Percentiles rank a stretch among this genome's conserved stretches.
Evolutionary conservation across 2,797 vertebrate species (phyloP).

Genomic region (Crocodylus rhombifer): DNA sequence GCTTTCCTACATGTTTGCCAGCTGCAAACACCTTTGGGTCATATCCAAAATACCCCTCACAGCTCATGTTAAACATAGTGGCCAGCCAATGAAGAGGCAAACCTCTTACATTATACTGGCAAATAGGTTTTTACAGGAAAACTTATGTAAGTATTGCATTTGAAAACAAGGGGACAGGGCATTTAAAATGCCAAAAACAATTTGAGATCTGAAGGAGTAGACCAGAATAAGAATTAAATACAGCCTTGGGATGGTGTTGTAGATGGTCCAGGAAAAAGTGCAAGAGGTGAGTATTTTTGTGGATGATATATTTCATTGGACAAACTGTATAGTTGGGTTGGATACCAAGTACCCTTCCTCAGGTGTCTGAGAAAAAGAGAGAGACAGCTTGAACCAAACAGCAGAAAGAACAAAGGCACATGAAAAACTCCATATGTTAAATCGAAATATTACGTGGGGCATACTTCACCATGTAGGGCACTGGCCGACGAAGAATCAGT

Average conservation of each 20-base stretch:
- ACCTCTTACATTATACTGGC: not conserved
- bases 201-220: not conserved
- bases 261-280: no score
- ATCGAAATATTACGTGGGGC: no score
- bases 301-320: no score
- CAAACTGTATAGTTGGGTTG: no score
- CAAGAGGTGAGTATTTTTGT: no score
- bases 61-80: conserved; percentile 9
- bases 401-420: not conserved
- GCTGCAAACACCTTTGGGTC: not conserved
- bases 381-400: not conserved
- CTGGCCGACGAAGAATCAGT: not conserved
- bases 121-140: not conserved
- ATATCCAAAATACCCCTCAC: conserved; percentile 4
- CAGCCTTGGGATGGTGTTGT: no score
- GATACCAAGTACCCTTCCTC: no score
- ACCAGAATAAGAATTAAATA: no score
- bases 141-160: conserved; percentile 2
- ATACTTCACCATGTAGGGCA: not conserved
- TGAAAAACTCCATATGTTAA: not conserved
- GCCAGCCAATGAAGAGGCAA: conserved; percentile 13
- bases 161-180: conserved; percentile 13
- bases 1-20: conserved; percentile 9
- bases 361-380: not conserved
- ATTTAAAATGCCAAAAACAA: conserved; percentile 6